Percentiles rank a stretch among this genome's conserved stretches.
Evolutionary conservation across 2,797 vertebrate species (phyloP).

Genomic region (Bradypodion ventrale): DNA sequence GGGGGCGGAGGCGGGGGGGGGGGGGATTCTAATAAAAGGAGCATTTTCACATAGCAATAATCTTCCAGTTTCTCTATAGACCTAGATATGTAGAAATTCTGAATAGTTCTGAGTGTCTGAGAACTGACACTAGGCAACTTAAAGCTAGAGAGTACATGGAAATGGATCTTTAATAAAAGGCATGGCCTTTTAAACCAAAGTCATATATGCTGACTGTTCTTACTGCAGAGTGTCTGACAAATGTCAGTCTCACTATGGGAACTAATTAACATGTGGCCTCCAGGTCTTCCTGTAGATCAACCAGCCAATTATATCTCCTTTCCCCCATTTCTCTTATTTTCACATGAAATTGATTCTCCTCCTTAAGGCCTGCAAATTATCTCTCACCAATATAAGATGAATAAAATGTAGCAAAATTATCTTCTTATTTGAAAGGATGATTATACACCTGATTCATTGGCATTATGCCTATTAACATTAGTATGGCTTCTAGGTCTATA

Average conservation of each 20-base stretch:
- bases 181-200: conserved; percentile 27
- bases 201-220: conserved; percentile 6
- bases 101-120: not conserved
- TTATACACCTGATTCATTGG: not conserved
- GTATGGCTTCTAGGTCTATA: not conserved
- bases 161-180: conserved; percentile 16
- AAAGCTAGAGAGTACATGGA: not conserved
- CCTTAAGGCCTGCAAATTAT: conserved; percentile 7
- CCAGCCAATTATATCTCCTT: not conserved
- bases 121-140: not conserved
- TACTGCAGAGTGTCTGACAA: conserved; percentile 10
- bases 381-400: conserved; percentile 22
- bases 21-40: not conserved
- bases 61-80: not conserved
- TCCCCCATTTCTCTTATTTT: conserved; percentile 2
- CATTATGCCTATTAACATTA: conserved; percentile 1
- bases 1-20: too few relatives aligned
- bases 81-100: not conserved
- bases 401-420: not conserved
- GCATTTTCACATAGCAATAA: not conserved
- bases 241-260: conserved; percentile 24
- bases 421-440: not conserved
- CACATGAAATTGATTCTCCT: conserved; percentile 32
- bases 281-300: conserved; percentile 4
- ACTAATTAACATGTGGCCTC: conserved; percentile 16